Base-by-base conservation (phyloP, 2,113 vertebrate genomes). In the Telmatochromis sp. region DNA sequence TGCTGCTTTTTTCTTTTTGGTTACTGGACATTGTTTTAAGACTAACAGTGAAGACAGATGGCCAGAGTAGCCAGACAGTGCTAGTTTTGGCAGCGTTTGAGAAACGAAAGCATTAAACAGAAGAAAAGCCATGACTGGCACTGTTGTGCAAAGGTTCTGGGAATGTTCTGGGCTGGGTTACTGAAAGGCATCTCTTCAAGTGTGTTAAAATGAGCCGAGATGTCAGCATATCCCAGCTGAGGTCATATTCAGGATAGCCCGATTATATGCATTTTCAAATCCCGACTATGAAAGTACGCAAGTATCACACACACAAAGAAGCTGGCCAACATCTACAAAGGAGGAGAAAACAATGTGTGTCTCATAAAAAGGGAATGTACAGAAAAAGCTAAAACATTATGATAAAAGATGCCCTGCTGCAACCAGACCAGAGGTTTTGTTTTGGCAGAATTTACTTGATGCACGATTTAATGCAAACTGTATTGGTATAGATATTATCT, bases 61-160 rank as follows among this genome's bases (percentile, higher is more conserved):
- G 89, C 47, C 51, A n/a, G 80, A 86, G 37, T 6, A 54, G 88
- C 71, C 92, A 89, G 89, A 90, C 81, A 14, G 82, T 82, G 92
- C 58, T 92, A 85, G 89, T 87, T 88, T 94, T 93, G 90, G 90
- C 92, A 73, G 85, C 83, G 23, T 42, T 54, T 51, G 81, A 82
- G 58, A 92, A 95, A 95, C 80, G 73, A 84, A 94, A 94, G 86
- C 90, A 81, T 86, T 84, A 55, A 85, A 54, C 85, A 81, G 82
- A 35, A 87, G 73, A 89, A 90, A 90, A 89, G 51, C 83, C 65
- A 68, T 45, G 82, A 92, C 89, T 93, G 92, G 94, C 93, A 92
- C 82, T 23, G 92, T 33, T 86, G 83, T 78, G 78, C 85, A 88
- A 82, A 87, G 89, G 79, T 87, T 91, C 90, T 91, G 91, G 91